These are phyloP conservation scores for Oscheius sp. DNA, from an alignment of 2,888 invertebrate genomes.

Conservation along the genomic window DNA sequence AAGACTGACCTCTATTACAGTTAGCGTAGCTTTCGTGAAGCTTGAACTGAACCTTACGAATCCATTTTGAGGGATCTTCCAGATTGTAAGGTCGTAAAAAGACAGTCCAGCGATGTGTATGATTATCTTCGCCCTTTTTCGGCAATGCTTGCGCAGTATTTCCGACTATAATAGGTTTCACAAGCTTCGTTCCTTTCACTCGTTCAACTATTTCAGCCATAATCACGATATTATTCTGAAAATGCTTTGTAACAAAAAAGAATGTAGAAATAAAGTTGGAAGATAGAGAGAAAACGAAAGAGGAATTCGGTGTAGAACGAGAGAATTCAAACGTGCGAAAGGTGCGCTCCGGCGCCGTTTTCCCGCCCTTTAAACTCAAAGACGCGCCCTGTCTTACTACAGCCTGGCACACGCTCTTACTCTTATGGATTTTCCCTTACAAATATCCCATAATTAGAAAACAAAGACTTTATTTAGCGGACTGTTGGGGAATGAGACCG, in stretches of 20 bases:
- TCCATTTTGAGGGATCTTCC: conserved; percentile 58
- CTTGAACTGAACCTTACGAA: conserved; percentile 79
- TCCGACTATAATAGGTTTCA: conserved; percentile 95
- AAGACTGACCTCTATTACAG: conserved; percentile 81
- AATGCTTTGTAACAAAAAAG: neutral
- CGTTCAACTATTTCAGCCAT: conserved; percentile 58
- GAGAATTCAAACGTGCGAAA: too few species aligned
- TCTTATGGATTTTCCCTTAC: too few species aligned
- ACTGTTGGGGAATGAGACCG: too few species aligned
- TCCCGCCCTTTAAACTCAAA: too few species aligned
- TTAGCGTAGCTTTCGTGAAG: conserved; percentile 96
- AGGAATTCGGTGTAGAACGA: too few species aligned
- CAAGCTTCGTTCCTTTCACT: conserved; percentile 77
- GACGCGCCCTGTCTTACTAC: too few species aligned
- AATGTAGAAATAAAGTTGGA: too few species aligned
- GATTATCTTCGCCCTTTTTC: conserved; percentile 78
- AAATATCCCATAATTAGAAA: too few species aligned
- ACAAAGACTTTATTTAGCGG: too few species aligned
- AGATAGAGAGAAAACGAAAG: too few species aligned
- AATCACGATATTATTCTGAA: neutral
- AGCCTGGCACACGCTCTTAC: too few species aligned
- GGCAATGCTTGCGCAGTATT: conserved; percentile 81
- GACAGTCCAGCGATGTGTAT: conserved; percentile 93
- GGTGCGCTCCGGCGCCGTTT: too few species aligned
- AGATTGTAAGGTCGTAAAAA: conserved; percentile 51